These are phyloP conservation scores for Taphrorychus bicolor DNA, from an alignment of 2,888 invertebrate species.

Conservation along the genomic window DNA sequence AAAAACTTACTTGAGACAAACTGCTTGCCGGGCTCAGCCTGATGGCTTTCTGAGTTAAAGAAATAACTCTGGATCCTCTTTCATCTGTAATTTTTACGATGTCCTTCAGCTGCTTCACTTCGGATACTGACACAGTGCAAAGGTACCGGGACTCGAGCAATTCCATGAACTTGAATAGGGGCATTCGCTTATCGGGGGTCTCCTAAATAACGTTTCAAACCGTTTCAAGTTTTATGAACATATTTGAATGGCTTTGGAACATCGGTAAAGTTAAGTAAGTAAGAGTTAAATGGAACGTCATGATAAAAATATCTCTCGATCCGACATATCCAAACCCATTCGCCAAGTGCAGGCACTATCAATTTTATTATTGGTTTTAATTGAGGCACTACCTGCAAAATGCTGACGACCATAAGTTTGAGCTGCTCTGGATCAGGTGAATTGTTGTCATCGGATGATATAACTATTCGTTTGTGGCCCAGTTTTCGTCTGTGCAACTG, in stretches of 20 bases:
- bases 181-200: conserved; percentile 76
- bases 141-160: conserved; percentile 83
- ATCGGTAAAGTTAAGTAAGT: too few species aligned
- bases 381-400: conserved; percentile 69
- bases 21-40: conserved; percentile 61
- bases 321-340: too few species aligned
- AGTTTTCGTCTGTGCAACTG: conserved; percentile 84
- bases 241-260: too few species aligned
- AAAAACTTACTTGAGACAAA: neutral
- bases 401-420: conserved; percentile 73
- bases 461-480: conserved; percentile 80
- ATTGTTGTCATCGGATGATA: conserved; percentile 72
- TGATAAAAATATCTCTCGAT: too few species aligned
- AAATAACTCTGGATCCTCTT: conserved; percentile 72
- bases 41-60: conserved; percentile 65
- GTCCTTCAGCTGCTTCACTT: conserved; percentile 77
- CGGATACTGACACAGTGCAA: conserved; percentile 75
- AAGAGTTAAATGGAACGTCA: too few species aligned
- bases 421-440: conserved; percentile 71
- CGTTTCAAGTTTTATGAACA: too few species aligned
- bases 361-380: too few species aligned
- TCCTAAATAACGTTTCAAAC: conserved; percentile 60
- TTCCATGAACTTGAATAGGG: conserved; percentile 82
- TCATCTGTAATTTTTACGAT: conserved; percentile 78
- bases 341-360: too few species aligned